Base-by-base conservation (phyloP, 2,888 invertebrate genomes). In the Odontocolon sp. region DNA sequence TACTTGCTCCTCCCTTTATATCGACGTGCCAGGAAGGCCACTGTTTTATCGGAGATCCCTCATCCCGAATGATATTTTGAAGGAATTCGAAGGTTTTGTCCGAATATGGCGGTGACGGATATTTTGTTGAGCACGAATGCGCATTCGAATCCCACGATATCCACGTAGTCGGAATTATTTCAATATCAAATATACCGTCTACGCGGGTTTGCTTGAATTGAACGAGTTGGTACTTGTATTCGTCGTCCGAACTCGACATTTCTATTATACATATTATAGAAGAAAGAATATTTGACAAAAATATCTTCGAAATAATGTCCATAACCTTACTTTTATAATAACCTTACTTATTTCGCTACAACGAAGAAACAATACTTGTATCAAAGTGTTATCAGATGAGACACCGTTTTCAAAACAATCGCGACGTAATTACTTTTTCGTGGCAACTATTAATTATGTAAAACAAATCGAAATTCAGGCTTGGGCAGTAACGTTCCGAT, bases 1-100 rank as follows among this genome's bases (percentile, higher is more conserved):
- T 28, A 61, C 69, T 52, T 69, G 50, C 31, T 11, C 50, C 50
- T 40, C 69, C 69, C 40, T 40, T 69, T 16, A 69, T 61, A 1
- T 4, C 16, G 18, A 69, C 11, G 21, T 68, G 26, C 42, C 61
- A 69, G 3, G 8, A 8, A 21, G 69, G 69, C 59, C 59, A 69
- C 8, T 50, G 18, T 3, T 50, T 23, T 8, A 40, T 40, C 33
- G 40, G 50, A 16, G 47, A 33, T 5, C 61, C 8, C 21, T 21
- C 8, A 14, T 59, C 28, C 18, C 52, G 21, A 1, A 69, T 50
- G 8, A 31, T 14, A 5, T 8, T 2, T 31, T 59, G 59, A 1
- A 69, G 11, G 2, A 28, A 21, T 9, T 31, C 6, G 14, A 23
- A 52, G 2, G 47, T 18, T 14, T 57, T 57, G 3, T 26, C 57